A percentile compares a stretch with the other conserved stretches of the same genome.
Evolutionary conservation across 2,113 vertebrate genomes (phyloP).

Genomic region (Rhinoptilus africanus): DNA sequence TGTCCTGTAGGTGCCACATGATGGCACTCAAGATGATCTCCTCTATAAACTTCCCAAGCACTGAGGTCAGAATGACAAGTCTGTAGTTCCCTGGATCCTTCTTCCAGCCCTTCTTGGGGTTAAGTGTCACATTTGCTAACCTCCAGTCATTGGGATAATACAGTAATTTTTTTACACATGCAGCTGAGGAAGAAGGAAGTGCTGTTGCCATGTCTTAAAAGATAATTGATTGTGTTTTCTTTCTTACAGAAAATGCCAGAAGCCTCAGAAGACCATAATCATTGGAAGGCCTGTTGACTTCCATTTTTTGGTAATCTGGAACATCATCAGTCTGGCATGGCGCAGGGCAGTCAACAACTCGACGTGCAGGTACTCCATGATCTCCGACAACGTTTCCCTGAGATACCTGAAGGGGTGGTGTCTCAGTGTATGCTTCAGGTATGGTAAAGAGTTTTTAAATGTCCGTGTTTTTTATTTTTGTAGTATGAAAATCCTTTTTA

Average conservation of each 20-base stretch:
- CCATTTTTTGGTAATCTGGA: constrained; percentile 59
- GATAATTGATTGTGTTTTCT: background rate
- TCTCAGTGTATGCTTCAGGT: constrained; percentile 98
- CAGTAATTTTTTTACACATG: background rate
- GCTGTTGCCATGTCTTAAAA: background rate
- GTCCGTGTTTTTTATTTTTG: background rate
- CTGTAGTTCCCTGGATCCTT: background rate
- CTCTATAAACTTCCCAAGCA: background rate
- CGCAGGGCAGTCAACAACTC: constrained; percentile 91
- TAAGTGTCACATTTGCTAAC: background rate
- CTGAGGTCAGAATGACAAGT: background rate
- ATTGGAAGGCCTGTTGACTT: constrained; percentile 85
- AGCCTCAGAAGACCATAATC: constrained; percentile 80
- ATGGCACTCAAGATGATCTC: background rate
- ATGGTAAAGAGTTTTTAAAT: background rate
- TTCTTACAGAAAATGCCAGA: constrained; percentile 82
- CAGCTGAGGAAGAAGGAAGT: background rate
- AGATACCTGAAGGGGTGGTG: constrained; percentile 96
- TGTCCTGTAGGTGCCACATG: background rate
- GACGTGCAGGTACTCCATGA: constrained; percentile 95
- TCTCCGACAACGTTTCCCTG: constrained; percentile 96
- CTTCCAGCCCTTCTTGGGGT: background rate
- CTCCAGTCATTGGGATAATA: background rate
- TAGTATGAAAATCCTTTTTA: background rate
- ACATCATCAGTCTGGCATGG: constrained; percentile 86